Evolutionary conservation across 2,113 vertebrate genomes (phyloP).

Genomic region (Jacana jacana): DNA sequence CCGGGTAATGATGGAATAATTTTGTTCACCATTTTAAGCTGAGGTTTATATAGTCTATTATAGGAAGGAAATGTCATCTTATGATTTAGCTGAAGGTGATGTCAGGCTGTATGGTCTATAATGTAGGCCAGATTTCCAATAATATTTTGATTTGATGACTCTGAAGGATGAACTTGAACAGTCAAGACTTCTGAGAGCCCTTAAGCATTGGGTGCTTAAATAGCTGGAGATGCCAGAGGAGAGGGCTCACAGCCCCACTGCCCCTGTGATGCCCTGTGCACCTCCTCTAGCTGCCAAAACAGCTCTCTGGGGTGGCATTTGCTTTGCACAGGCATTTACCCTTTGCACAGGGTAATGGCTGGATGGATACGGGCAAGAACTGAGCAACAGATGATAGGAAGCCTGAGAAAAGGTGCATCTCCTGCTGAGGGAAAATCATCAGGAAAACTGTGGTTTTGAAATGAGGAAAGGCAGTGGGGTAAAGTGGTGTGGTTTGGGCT

Average conservation of each 20-base stretch:
- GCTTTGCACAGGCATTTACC: too few relatives aligned
- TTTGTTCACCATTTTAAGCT: slow-evolving; percentile 10
- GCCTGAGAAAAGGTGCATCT: neutral
- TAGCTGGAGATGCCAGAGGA: neutral
- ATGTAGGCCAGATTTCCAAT: slow-evolving; percentile 23
- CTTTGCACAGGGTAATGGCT: neutral
- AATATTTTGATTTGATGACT: neutral
- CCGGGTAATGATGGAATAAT: slow-evolving; percentile 4
- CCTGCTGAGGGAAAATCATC: neutral
- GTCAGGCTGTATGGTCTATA: neutral
- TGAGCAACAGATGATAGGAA: neutral
- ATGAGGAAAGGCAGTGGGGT: neutral
- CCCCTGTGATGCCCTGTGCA: neutral
- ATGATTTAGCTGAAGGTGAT: neutral
- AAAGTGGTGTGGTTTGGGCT: neutral
- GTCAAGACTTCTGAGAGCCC: neutral
- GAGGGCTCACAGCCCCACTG: neutral
- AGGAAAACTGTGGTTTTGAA: neutral
- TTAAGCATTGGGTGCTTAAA: neutral
- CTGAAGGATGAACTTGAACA: neutral
- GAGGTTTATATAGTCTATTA: slow-evolving; percentile 1
- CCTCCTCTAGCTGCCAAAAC: neutral
- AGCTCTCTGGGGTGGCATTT: accelerated
- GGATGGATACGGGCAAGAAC: neutral
- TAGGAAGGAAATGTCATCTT: slow-evolving; percentile 15